phyloP scores from a whole-genome alignment of 2,113 vertebrate genomes.

The Mirounga angustirostris region DNA sequence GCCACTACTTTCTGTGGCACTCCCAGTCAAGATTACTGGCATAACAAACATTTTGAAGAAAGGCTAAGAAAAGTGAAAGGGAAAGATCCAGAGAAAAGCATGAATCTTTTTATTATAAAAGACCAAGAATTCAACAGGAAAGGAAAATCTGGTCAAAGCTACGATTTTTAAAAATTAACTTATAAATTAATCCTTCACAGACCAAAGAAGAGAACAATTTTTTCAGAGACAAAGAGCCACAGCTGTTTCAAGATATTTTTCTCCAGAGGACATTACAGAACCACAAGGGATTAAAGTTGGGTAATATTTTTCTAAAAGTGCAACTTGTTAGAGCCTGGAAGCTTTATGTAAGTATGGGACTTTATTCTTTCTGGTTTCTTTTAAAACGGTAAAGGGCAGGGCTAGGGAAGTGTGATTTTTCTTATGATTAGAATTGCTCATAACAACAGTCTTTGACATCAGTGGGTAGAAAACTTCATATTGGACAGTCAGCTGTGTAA shows the following conservation, averaged over 20 bases:
- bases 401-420: not conserved
- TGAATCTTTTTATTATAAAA: not conserved
- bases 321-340: not conserved
- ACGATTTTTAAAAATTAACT: not conserved
- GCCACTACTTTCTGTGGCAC: not conserved
- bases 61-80: not conserved
- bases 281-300: not conserved
- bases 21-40: not conserved
- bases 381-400: not conserved
- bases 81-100: not conserved
- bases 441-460: not conserved
- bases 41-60: not conserved
- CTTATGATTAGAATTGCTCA: not conserved
- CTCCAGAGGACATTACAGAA: not conserved
- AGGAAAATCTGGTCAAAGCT: slow-evolving; percentile 13
- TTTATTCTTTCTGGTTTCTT: not conserved
- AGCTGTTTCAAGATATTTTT: slow-evolving; percentile 24
- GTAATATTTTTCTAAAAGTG: not conserved
- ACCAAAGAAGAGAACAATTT: not conserved
- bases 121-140: not conserved
- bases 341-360: not conserved
- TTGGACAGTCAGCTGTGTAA: not conserved
- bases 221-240: not conserved
- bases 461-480: not conserved
- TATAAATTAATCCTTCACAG: not conserved